Base-by-base conservation (phyloP, 2,113 vertebrate species). In the Aptenodytes patagonicus region DNA sequence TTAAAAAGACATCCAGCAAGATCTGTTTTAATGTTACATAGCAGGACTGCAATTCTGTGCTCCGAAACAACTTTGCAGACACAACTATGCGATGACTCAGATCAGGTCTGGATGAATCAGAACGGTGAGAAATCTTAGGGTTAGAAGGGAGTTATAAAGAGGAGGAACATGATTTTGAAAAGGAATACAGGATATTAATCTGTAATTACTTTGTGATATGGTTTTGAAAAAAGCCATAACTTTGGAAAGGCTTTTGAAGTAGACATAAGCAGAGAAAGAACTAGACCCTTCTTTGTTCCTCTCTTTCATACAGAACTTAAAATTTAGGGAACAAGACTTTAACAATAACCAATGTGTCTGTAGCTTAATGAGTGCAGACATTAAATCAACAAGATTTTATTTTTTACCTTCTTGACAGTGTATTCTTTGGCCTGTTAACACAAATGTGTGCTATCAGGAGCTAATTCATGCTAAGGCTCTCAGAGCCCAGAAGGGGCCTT, bases 1-100 rank as follows among this genome's bases (percentile, higher is more conserved):
- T 89, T 93, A 83, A 87, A 96, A 91, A 57, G 32, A 89, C 42
- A 83, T 83, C 46, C 31, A 60, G n/a, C 21, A 83, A 91, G n/a
- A 25, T 52, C 21, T 86, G 10, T 29, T 88, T 94, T 31, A 31
- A 15, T 40, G 21, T 68, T 75, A 28, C 6, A 3, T 5, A 52
- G 51, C 25, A 77, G 7, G 10, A 60, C 29, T 70, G 29, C 7
- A 68, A 20, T 21, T 71, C 42, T 29, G 18, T 68, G 47, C 38
- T 64, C 25, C 0, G 0, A 75, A 83, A 75, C 11, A 55, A 7
- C 19, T 81, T 42, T 49, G 20, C 38, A 71, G 26, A 13, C 21
- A n/a, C 17, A 76, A 46, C 18, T 6, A 24, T 13, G 20, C 1
- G 1, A 24, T 58, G 31, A 75, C 60, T 78, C 65, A 70, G 46